phyloP scores from a whole-genome alignment of 35 echinoderm and acorn worm genomes.

The Apostichopus japonicus region DNA sequence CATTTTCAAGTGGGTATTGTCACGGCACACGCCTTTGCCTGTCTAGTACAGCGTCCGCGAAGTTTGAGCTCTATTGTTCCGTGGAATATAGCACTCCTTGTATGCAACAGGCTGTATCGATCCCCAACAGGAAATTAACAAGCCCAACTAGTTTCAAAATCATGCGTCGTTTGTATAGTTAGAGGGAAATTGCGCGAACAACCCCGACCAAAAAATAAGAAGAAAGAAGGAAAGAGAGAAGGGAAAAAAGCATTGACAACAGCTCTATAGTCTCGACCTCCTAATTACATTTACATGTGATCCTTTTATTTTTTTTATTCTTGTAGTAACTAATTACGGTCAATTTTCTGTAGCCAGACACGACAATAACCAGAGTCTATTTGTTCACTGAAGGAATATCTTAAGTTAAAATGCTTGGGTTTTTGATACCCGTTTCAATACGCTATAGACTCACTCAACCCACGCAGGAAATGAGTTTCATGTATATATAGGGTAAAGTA shows the following conservation, averaged over 20 bases:
- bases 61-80: no score
- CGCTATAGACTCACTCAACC: no score
- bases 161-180: not conserved
- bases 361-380: slow-evolving; percentile 19
- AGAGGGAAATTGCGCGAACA: slow-evolving; percentile 33
- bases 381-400: not conserved
- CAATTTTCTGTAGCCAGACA: not conserved
- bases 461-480: no score
- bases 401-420: not conserved
- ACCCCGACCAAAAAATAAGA: slow-evolving; percentile 9
- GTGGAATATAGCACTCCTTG: not conserved
- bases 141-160: slow-evolving; percentile 10
- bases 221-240: no score
- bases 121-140: slow-evolving; percentile 35
- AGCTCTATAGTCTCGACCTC: not conserved
- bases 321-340: slow-evolving; percentile 22
- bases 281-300: slow-evolving; percentile 41
- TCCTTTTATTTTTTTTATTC: not conserved
- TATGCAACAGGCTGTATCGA: slow-evolving; percentile 35
- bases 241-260: not conserved
- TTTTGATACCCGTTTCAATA: slow-evolving; percentile 13
- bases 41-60: no score
- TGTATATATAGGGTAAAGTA: no score
- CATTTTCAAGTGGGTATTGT: slow-evolving; percentile 33
- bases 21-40: not conserved